A percentile compares a stretch with the other conserved stretches of the same genome.
Conservation (phyloP, 2,888 invertebrate species). For the Pardosa pseudoannulata region DNA sequence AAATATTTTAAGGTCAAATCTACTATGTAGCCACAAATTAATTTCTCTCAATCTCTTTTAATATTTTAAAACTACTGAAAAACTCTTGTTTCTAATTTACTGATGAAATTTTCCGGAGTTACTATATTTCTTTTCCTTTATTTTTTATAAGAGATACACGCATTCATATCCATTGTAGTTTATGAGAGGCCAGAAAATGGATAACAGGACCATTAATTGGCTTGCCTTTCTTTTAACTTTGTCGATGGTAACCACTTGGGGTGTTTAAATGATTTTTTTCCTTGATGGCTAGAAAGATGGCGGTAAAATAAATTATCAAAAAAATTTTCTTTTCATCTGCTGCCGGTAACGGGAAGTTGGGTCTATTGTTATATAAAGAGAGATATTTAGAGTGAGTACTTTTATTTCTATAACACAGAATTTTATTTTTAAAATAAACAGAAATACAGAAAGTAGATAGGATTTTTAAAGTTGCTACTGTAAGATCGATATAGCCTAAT, state of each 20-base stretch:
- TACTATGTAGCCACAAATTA: no score
- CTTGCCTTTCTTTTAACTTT: conserved; percentile 60
- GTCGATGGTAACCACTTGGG: conserved; percentile 65
- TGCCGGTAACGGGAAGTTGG: not conserved
- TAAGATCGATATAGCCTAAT: no score
- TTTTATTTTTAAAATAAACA: no score
- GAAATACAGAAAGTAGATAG: no score
- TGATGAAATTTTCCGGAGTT: no score
- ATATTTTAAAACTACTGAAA: no score
- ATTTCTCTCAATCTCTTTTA: no score
- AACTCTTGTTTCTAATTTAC: no score
- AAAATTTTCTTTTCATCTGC: not conserved
- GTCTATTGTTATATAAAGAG: not conserved
- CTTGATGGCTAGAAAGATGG: conserved; percentile 41
- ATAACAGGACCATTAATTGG: conserved; percentile 62
- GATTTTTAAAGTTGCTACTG: no score
- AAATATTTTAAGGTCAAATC: no score
- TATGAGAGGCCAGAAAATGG: conserved; percentile 43
- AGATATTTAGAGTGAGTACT: not conserved
- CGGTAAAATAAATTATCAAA: conserved; percentile 21
- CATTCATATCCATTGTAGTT: conserved; percentile 53
- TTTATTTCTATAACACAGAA: not conserved
- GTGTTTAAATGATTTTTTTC: conserved; percentile 63
- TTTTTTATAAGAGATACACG: conserved; percentile 33
- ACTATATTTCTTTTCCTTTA: no score